Conservation (phyloP, 1,140 invertebrate genomes). For the Argopecten irradians region DNA sequence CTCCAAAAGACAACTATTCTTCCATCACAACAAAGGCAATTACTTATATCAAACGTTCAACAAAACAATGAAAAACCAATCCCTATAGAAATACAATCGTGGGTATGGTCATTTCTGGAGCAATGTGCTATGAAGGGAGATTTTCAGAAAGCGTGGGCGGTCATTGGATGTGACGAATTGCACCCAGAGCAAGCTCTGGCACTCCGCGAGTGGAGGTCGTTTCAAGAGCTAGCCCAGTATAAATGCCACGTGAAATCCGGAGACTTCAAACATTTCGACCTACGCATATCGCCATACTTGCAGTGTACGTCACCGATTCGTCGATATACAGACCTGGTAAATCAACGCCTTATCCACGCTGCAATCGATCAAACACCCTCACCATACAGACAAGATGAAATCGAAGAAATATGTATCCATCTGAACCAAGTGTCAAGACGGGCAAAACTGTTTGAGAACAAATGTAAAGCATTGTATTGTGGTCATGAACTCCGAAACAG, state of each 20-base stretch:
- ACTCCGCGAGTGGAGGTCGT: constrained; percentile 46
- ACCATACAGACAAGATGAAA: constrained; percentile 44
- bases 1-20: constrained; percentile 50
- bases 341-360: constrained; percentile 50
- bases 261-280: constrained; percentile 40
- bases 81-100: constrained; percentile 25
- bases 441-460: constrained; percentile 48
- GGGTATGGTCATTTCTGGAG: constrained; percentile 26
- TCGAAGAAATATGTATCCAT: constrained; percentile 46
- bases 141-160: not conserved
- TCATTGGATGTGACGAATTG: constrained; percentile 43
- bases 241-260: constrained; percentile 44
- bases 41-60: constrained; percentile 20
- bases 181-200: constrained; percentile 49
- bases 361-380: constrained; percentile 23
- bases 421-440: constrained; percentile 41
- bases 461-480: constrained; percentile 44
- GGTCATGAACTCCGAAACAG: constrained; percentile 47
- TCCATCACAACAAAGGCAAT: not conserved
- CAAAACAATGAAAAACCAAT: constrained; percentile 13
- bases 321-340: constrained; percentile 48
- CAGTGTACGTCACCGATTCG: constrained; percentile 55
- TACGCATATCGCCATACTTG: constrained; percentile 47
- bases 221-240: constrained; percentile 52
- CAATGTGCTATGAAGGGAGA: not conserved